Percentiles rank a stretch among this genome's conserved stretches.
Evolutionary conservation across 2,113 vertebrate species (phyloP).

Genomic region (Scomber scombrus): DNA sequence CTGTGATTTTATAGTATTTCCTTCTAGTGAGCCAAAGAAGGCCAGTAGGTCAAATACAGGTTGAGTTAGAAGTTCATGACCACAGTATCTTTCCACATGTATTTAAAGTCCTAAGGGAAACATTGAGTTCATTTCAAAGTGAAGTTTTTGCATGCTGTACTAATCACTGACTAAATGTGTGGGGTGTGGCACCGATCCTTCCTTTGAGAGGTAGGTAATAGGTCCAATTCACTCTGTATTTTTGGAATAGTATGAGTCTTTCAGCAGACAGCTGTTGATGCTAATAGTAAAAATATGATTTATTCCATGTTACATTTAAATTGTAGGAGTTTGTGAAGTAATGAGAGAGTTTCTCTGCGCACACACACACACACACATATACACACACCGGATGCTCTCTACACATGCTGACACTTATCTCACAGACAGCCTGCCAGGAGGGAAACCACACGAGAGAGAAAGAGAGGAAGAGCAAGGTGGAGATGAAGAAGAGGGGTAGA

Average conservation of each 20-base stretch:
- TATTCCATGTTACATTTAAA: not conserved
- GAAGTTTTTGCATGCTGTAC: constrained; percentile 4
- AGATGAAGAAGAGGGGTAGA: not conserved
- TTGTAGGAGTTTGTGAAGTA: constrained; percentile 1
- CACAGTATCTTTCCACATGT: not conserved
- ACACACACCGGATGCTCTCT: constrained; percentile 30
- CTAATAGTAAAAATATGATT: not conserved
- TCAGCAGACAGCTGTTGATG: not conserved
- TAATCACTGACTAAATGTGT: constrained; percentile 2
- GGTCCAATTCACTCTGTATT: not conserved
- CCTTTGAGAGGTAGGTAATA: not conserved
- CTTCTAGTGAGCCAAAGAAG: not conserved
- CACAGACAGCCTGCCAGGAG: constrained; percentile 46
- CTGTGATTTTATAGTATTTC: not conserved
- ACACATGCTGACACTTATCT: constrained; percentile 58
- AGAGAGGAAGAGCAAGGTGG: constrained; percentile 11
- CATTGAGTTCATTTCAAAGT: constrained; percentile 17
- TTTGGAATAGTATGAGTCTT: not conserved
- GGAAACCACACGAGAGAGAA: constrained; percentile 28
- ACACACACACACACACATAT: not conserved
- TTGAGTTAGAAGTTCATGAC: constrained; percentile 1
- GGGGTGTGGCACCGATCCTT: not conserved
- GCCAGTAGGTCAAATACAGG: constrained; percentile 7
- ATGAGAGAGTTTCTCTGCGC: constrained; percentile 8
- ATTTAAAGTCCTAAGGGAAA: constrained; percentile 10